Percentiles rank a stretch among this genome's conserved stretches.
phyloP scores from a whole-genome alignment of 1,140 invertebrate genomes.

The Leucophenga varia region DNA sequence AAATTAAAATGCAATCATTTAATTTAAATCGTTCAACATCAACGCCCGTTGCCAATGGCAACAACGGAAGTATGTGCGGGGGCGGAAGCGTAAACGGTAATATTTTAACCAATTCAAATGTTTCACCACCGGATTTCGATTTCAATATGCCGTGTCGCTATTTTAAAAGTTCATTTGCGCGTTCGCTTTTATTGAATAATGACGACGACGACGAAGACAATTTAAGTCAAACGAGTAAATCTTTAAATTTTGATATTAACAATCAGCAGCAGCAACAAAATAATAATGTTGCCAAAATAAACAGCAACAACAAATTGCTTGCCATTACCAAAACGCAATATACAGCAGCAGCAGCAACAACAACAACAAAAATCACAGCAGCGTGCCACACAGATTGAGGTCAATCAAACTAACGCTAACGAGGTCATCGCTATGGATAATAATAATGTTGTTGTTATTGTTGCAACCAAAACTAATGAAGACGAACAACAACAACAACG shows the following conservation, averaged over 20 bases:
- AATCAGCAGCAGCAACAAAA: not conserved
- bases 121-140: conserved; percentile 44
- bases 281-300: conserved; percentile 9
- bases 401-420: conserved; percentile 3
- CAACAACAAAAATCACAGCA: no score
- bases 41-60: conserved; percentile 4
- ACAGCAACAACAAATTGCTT: conserved; percentile 4
- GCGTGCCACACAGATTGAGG: not conserved
- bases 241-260: conserved; percentile 19
- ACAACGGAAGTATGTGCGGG: not conserved
- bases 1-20: conserved; percentile 27
- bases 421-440: conserved; percentile 18
- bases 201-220: conserved; percentile 20
- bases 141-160: conserved; percentile 52
- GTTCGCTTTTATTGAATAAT: conserved; percentile 52
- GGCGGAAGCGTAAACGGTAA: conserved; percentile 9
- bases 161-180: conserved; percentile 55
- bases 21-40: conserved; percentile 3
- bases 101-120: no score
- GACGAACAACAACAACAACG: not conserved
- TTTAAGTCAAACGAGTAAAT: conserved; percentile 17
- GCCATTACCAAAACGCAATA: not conserved
- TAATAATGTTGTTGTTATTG: no score
- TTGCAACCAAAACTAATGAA: no score
- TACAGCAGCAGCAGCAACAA: not conserved